phyloP scores from a whole-genome alignment of 1,140 invertebrate genomes.

The Triops cancriformis region DNA sequence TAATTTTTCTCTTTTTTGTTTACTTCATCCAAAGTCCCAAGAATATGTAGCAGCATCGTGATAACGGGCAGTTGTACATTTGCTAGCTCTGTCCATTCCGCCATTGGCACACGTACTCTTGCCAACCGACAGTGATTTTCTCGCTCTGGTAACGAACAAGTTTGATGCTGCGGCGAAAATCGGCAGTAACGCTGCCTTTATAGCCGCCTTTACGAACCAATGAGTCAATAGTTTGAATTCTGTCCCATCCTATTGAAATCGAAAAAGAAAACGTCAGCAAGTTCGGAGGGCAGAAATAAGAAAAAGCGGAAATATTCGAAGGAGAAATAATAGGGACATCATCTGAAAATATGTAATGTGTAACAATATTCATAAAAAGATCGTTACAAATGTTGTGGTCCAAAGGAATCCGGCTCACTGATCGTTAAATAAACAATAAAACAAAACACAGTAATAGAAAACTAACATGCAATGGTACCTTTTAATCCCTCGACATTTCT shows the following conservation, averaged over 20 bases:
- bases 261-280: background rate
- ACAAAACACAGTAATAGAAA: too few species aligned
- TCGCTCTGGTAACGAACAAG: slow-evolving; percentile 91
- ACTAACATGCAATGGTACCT: too few species aligned
- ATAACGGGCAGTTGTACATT: background rate
- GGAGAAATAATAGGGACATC: background rate
- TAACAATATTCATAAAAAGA: too few species aligned
- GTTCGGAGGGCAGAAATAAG: background rate
- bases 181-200: slow-evolving; percentile 79
- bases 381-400: too few species aligned
- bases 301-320: background rate
- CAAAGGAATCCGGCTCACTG: too few species aligned
- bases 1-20: background rate
- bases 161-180: slow-evolving; percentile 78
- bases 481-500: too few species aligned
- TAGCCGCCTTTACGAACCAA: slow-evolving; percentile 93
- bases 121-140: slow-evolving; percentile 71
- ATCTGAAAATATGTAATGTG: too few species aligned
- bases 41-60: background rate
- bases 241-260: slow-evolving; percentile 75
- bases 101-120: slow-evolving; percentile 57
- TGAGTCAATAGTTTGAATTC: slow-evolving; percentile 95
- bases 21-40: background rate
- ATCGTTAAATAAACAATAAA: too few species aligned
- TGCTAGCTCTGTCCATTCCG: slow-evolving; percentile 16